Base-by-base conservation (phyloP, 2,113 vertebrate genomes). In the Aptenodytes patagonicus region DNA sequence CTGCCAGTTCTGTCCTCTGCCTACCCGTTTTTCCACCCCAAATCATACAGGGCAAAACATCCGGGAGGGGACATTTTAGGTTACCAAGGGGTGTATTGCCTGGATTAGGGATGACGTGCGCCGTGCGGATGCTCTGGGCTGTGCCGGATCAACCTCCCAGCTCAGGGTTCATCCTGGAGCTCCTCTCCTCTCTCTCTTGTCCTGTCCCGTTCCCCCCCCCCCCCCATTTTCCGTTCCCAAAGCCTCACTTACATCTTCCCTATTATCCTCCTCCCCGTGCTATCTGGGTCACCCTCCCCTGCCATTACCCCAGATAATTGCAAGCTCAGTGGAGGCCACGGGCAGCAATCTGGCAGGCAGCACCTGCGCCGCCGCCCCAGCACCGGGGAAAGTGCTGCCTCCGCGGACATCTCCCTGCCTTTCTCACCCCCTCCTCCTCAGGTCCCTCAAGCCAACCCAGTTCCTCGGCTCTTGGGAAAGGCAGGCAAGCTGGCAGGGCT, bases 221-320 rank as follows among this genome's bases (percentile, higher is more conserved):
- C 4, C 8, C 11, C 25, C 1, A 34, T 65, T 92, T 73, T 60
- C 61, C 19, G 2, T 70, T 87, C 62, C 81, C 87, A 89, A 87
- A 89, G 72, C 77, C 87, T 87, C 52, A 2, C 81, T 77, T 73
- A 78, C 69, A 78, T 87, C 64, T 89, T 89, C 90, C 55, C 75
- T 78, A 42, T 91, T 93, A 87, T 95, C 95, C 84, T 91, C 81
- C 73, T 95, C 77, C 66, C 84, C 0, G 13, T 2, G 2, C 76
- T 97, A 94, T 95, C 96, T 95, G 96, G 96, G 91, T 96, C 96
- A 96, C 87, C 83, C 95, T 96, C 93, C 93, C 93, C 91, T 91
- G 80, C 89, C 91, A 89, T 94, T 95, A 95, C 87, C 87, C 89
- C 89, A 86, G 95, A 96, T 96, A 95, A 89, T 47, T 90, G 79